Percentiles rank a stretch among this genome's conserved stretches.
These are phyloP conservation scores for Sepioteuthis lessoniana DNA, from an alignment of 2,888 invertebrate genomes.

Conservation along the genomic window DNA sequence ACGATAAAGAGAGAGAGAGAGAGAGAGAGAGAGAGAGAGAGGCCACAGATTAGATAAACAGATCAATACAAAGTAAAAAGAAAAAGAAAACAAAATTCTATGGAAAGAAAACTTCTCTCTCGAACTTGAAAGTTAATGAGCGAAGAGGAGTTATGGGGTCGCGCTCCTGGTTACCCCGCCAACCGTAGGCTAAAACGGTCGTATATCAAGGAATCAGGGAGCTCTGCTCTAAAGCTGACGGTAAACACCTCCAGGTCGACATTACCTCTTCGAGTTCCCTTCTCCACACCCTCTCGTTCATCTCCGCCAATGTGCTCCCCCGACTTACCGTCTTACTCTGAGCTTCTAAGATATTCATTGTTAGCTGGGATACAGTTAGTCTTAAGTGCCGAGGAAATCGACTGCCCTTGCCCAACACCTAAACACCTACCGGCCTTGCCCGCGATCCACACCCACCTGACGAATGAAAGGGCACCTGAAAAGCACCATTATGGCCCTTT, in stretches of 20 bases:
- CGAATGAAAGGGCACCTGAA: neutral
- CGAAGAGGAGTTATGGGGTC: slow-evolving; percentile 33
- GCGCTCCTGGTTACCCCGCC: slow-evolving; percentile 33
- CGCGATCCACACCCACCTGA: slow-evolving; percentile 11
- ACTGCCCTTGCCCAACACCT: neutral
- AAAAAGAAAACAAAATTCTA: neutral
- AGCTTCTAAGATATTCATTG: neutral
- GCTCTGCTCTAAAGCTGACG: slow-evolving; percentile 11
- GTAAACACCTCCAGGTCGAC: slow-evolving; percentile 25
- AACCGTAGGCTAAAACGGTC: neutral
- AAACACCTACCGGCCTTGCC: neutral
- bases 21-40: neutral
- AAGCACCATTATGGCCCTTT: neutral
- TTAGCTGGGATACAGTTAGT: neutral
- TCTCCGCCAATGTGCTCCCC: neutral
- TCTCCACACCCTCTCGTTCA: neutral
- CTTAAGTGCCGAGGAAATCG: neutral
- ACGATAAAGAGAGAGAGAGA: neutral
- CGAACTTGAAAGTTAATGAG: neutral
- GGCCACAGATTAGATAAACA: neutral
- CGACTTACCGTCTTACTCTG: neutral
- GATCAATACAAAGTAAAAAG: neutral
- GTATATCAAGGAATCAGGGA: slow-evolving; percentile 11
- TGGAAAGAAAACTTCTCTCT: neutral
- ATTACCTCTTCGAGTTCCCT: neutral